Evolutionary conservation across 2,888 invertebrate genomes (phyloP), one percentile per base, ranked within the genome.

Genomic region (Aromia moschata): DNA sequence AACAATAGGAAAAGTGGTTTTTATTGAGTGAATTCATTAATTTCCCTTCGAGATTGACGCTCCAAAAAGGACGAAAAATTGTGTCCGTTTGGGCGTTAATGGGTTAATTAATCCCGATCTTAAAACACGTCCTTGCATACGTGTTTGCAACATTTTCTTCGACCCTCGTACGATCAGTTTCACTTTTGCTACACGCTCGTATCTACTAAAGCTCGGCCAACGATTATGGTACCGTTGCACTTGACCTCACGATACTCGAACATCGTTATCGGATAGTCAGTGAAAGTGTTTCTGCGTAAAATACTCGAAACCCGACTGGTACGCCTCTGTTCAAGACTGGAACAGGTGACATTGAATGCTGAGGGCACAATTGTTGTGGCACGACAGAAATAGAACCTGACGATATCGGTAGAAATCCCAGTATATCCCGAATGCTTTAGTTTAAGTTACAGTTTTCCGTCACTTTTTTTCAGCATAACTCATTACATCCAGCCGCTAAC

Each of bases 201-300:
- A n/a, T n/a, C n/a, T 10, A 12, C 17, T 17, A 10, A 11, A 3
- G 17, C 20, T 11, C 43, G 5, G 10, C 11, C 20, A 17, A 7
- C 16, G 7, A 5, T 18, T 4, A 20, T 12, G 25, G 15, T 45
- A 45, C 45, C 45, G 45, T 30, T 20, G 38, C 11, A 11, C 14
- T 7, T 25, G 49, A 38, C 49, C 49, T 16, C 20, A 18, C n/a
- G 18, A 43, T 47, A 15, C 25, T n/a, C 15, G 16, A 12, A 18
- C 12, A 36, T 36, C 11, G 17, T 11, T 36, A 36, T n/a, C 4
- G 1, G 25, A 25, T 38, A 14, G 38, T 47, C 31, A 40, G 49
- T 49, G 49, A 49, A 49, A 49, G 49, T 49, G 38, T 46, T 46
- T 46, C 30, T 33, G 11, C 5, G 25, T 5, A 25, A 25, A 7